Conservation (phyloP, 1,140 invertebrate species). For the Neomicropteryx cornuta region DNA sequence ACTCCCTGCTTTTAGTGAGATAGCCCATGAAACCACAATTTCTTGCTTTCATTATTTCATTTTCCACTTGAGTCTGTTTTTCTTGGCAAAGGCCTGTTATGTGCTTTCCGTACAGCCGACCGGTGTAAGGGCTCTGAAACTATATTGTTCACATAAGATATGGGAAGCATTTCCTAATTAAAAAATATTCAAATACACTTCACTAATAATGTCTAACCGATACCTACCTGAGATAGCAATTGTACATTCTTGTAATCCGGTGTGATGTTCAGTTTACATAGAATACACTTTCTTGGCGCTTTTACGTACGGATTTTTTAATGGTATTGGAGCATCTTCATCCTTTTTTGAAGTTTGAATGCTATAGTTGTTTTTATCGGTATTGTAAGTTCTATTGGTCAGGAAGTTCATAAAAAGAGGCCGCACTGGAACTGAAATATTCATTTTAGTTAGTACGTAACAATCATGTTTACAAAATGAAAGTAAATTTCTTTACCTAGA, state of each 20-base stretch:
- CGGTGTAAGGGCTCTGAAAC: constrained; percentile 90
- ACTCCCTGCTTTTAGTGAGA: constrained; percentile 64
- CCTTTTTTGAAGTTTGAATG: too few species aligned
- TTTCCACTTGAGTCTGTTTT: constrained; percentile 60
- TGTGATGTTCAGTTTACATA: constrained; percentile 76
- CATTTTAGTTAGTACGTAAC: too few species aligned
- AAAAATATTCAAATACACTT: too few species aligned
- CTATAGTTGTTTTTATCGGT: too few species aligned
- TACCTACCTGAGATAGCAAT: constrained; percentile 86
- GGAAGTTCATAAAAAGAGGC: too few species aligned
- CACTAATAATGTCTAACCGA: too few species aligned
- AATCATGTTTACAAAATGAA: too few species aligned
- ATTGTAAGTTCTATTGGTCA: too few species aligned
- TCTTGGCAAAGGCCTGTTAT: constrained; percentile 79
- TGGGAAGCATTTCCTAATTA: too few species aligned
- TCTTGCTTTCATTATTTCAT: constrained; percentile 62
- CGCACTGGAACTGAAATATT: too few species aligned
- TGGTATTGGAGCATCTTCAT: constrained; percentile 46
- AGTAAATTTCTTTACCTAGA: too few species aligned
- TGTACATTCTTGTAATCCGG: constrained; percentile 89
- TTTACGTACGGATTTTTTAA: constrained; percentile 77
- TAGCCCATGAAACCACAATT: constrained; percentile 64
- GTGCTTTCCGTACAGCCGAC: constrained; percentile 79
- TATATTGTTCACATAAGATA: too few species aligned
- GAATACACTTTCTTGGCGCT: constrained; percentile 61